Conservation (phyloP, 2,888 invertebrate genomes). For the Andrena camellia region DNA sequence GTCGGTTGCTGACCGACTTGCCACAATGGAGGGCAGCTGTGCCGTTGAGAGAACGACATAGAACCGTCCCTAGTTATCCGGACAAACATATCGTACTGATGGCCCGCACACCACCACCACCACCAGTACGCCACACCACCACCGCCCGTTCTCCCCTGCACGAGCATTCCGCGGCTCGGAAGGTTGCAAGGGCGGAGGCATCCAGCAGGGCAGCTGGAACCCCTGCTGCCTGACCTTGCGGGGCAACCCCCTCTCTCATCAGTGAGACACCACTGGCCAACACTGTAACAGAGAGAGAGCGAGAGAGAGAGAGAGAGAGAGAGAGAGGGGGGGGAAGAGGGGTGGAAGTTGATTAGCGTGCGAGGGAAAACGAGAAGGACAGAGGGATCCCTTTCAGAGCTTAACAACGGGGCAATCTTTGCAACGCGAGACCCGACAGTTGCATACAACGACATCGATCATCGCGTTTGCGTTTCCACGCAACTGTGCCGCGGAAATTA, state of each 20-base stretch:
- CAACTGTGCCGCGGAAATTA: conserved; percentile 33
- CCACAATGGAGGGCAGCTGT: conserved; percentile 88
- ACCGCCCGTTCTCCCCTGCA: conserved; percentile 65
- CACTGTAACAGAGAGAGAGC: conserved; percentile 81
- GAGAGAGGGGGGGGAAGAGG: conserved; percentile 46
- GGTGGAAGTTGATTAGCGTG: conserved; percentile 30
- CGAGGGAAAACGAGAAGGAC: conserved; percentile 39
- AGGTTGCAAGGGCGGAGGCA: conserved; percentile 74
- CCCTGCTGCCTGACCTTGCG: conserved; percentile 76
- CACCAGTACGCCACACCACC: conserved; percentile 50
- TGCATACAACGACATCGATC: conserved; percentile 78
- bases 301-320: conserved; percentile 77
- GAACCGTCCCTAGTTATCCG: conserved; percentile 73
- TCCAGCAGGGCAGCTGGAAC: conserved; percentile 80
- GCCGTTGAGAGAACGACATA: conserved; percentile 82
- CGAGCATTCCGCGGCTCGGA: conserved; percentile 73
- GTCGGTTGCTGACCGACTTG: conserved; percentile 89
- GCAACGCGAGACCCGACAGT: conserved; percentile 65
- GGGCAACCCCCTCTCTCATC: conserved; percentile 80
- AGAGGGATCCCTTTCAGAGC: conserved; percentile 35
- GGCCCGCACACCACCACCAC: conserved; percentile 61
- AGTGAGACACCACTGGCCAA: conserved; percentile 83
- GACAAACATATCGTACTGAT: conserved; percentile 78
- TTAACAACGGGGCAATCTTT: conserved; percentile 51
- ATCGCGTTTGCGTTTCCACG: conserved; percentile 52